Conservation (phyloP, 2,113 vertebrate genomes). For the Peromyscus polionotus region DNA sequence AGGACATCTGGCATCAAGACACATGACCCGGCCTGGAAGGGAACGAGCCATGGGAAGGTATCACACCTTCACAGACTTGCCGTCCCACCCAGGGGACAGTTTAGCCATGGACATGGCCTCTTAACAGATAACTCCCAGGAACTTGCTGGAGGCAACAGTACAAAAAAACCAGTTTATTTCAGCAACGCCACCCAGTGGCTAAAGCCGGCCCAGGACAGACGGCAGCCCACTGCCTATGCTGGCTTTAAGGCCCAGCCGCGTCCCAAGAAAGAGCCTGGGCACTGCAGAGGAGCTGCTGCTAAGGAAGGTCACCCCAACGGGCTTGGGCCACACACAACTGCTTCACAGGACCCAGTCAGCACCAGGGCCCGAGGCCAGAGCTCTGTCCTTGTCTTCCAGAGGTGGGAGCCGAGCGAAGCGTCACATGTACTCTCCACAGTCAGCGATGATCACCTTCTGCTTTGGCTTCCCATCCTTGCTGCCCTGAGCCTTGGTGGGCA, state of each 20-base stretch:
- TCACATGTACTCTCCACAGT: conserved; percentile 95
- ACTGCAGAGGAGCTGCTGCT: rapidly evolving
- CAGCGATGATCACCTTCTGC: conserved; percentile 97
- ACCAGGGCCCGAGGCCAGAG: neutral
- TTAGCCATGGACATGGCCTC: neutral
- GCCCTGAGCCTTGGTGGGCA: conserved; percentile 91
- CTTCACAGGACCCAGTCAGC: neutral
- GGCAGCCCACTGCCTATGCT: neutral
- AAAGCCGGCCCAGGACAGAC: neutral
- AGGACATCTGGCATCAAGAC: neutral
- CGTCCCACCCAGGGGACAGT: neutral
- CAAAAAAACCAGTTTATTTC: conserved; percentile 67
- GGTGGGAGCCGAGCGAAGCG: no score
- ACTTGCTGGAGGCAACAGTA: neutral
- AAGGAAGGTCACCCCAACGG: rapidly evolving
- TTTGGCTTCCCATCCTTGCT: conserved; percentile 96
- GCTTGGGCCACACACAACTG: rapidly evolving
- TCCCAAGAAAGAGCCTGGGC: neutral
- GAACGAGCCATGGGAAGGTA: neutral
- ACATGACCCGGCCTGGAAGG: neutral
- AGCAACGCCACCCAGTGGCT: neutral
- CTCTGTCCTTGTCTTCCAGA: rapidly evolving
- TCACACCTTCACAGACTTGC: neutral
- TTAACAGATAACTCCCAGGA: conserved; percentile 8
- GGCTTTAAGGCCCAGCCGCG: neutral